Base-by-base conservation (phyloP, 2,113 vertebrate genomes). In the Ophthalmolycus amberensis region DNA sequence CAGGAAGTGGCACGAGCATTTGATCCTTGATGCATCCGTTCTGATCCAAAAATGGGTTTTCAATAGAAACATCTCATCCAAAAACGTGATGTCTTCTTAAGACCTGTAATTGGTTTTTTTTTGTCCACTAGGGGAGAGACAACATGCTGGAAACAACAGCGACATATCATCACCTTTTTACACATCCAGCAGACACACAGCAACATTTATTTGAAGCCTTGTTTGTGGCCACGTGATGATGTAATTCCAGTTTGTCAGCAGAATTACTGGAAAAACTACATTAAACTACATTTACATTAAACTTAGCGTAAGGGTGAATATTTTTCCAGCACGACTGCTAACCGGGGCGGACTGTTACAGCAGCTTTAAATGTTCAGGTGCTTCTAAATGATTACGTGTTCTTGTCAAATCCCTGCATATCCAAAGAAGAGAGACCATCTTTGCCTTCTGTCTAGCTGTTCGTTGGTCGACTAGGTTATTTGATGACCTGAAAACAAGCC, bases 401-500 rank as follows among this genome's bases (percentile, higher is more conserved):
- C 34, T 18, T 40, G 32, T 27, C 29, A 71, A 25, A 56, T 69
- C 10, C 46, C 18, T 15, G 20, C 20, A 37, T 9, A 15, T 32
- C 6, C 27, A 22, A 22, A 10, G 27, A 70, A 37, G 27, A 70
- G n/a, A 71, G 15, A 42, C 8, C 34, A 18, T 71, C 2, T 25
- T 52, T 11, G 15, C 9, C 60, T 63, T 63, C 16, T 18, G 34
- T 25, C 15, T 20, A 42, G 22, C 22, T 27, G 66, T 70, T 15
- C 18, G 22, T 38, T 54, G 48, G 32, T 54, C 52, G 32, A 66
- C 27, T 18, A 72, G 34, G 48, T 4, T 42, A 46, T 42, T 54
- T 40, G 29, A 46, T 32, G 56, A 63, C 7, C 63, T 63, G 7
- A 65, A 74, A 77, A 64, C 29, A 58, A 69, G 63, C 56, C 34